Evolutionary conservation across 30 jellyfish, hydroid and myxozoan species (phyloP), one percentile per base, ranked within the genome.

Genomic region (Hydractinia echinata): DNA sequence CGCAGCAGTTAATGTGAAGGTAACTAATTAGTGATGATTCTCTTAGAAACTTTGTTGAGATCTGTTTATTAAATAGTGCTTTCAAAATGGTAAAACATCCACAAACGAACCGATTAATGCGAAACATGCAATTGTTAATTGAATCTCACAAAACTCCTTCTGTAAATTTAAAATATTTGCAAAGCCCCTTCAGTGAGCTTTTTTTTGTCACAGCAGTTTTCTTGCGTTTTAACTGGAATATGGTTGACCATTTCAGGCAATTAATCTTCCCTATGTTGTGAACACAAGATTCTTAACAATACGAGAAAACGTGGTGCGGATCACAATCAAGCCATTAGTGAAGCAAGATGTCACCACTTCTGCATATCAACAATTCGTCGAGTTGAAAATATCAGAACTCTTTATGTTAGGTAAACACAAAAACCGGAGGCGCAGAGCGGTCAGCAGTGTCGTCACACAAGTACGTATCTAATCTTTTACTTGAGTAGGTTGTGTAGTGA

Each of bases 361-460:
- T 7, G 82, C 82, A 53, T 79, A 80, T 77, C 82, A 82, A 66
- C 11, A 50, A 19, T 81, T 68, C 15, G 76, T 91, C 16, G 84
- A 81, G 9, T 6, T 66, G 62, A 82, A 85, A 79, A 58, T 91
- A 48, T 81, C 88, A 11, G 60, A 80, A 8, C 20, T 86, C 68
- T 91, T 82, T 49, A 72, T 80, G 84, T 50, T n/a, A 8, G 77
- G 61, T 13, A 67, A 61, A 30, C 11, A 73, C 30, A 84, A 70
- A 51, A 81, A 78, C n/a, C 77, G 97, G 21, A 81, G 73, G 58
- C 88, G 96, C 5, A 55, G 97, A 67, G 97, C 97, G 15, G 10
- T 73, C 7, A 89, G 96, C 56, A 91, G 97, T 81, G 95, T 91
- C 15, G 61, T 92, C 1, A 77, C 95, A n/a, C 76, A 83, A 79